Evolutionary conservation across 1,140 invertebrate species (phyloP).

Genomic region (Holotrichia oblita): DNA sequence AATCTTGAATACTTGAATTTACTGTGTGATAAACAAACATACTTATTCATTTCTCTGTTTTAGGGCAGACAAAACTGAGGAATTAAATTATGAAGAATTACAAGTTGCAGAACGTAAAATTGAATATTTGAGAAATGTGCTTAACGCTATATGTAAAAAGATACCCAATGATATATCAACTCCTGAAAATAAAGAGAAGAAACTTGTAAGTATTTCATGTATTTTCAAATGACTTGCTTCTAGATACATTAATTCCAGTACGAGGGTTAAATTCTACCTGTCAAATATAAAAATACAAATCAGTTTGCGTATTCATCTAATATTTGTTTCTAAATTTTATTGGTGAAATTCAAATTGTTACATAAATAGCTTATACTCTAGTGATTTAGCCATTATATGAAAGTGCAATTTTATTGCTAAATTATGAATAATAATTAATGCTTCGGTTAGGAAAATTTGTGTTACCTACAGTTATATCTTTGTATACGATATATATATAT

Average conservation of each 20-base stretch:
- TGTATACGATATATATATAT: no score
- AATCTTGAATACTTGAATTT: no score
- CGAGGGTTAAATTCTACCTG: no score
- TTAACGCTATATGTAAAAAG: conserved; percentile 74
- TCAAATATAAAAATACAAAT: no score
- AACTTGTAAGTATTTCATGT: conserved; percentile 49
- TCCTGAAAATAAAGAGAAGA: conserved; percentile 54
- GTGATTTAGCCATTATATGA: not conserved
- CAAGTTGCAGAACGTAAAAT: conserved; percentile 87
- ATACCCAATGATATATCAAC: conserved; percentile 62
- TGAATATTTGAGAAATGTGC: conserved; percentile 81
- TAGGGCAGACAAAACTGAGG: conserved; percentile 89
- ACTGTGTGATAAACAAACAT: no score
- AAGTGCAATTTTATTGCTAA: not conserved
- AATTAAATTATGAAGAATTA: conserved; percentile 82
- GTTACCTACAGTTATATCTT: no score
- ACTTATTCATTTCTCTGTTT: no score
- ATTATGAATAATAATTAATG: not conserved
- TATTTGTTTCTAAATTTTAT: not conserved
- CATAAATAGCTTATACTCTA: not conserved
- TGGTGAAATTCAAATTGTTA: not conserved
- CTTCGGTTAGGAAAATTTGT: not conserved
- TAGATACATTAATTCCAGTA: no score
- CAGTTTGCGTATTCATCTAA: not conserved
- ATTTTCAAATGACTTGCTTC: no score